Base-by-base conservation (phyloP, 2,888 invertebrate species). In the Brachyptera risi region DNA sequence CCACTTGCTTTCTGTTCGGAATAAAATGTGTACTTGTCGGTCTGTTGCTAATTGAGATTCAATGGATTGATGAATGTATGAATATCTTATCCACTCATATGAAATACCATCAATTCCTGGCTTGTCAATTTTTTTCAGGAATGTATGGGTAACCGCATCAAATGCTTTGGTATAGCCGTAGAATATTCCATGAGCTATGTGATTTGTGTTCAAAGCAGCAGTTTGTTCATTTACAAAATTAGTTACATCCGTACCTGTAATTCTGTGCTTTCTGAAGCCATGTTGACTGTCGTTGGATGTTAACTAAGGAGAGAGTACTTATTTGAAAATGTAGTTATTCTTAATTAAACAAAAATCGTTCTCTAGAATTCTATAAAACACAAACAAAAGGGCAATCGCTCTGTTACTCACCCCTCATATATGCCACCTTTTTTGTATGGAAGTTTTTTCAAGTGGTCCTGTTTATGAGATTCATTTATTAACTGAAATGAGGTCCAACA, bases 321-420 rank as follows among this genome's bases (percentile, higher is more conserved):
- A 24, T 47, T 47, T 2, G 24, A 21, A 21, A 47, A 47, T 13
- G 4, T 11, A 2, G 24, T 3, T 9, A 47, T 21, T 47, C 24
- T 47, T 11, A n/a, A 3, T n/a, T n/a, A n/a, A n/a, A 21, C 47
- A 47, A n/a, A 47, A 24, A 5, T 21, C 47, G 17, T 17, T 35
- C 23, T 54, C 35, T 37, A 54, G 37, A 3, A 54, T 54, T 15
- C 37, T 54, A 11, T 35, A 54, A 23, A 54, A 54, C 13, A 37
- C 54, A 17, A 38, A 35, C 24, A 35, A 23, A n/a, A 54, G 17
- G 11, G 54, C 54, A 13, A 54, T 54, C 1, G 54, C 37, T 15
- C 54, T 35, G 37, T 51, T 31, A 19, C 37, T 54, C 17, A 21
- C 35, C 7, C 17, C 19, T 37, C 21, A 4, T 1, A 13, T 37